Evolutionary conservation across 2,797 vertebrate species (phyloP), one percentile per base, ranked within the genome.

Genomic region (Heterohyrax brucei): DNA sequence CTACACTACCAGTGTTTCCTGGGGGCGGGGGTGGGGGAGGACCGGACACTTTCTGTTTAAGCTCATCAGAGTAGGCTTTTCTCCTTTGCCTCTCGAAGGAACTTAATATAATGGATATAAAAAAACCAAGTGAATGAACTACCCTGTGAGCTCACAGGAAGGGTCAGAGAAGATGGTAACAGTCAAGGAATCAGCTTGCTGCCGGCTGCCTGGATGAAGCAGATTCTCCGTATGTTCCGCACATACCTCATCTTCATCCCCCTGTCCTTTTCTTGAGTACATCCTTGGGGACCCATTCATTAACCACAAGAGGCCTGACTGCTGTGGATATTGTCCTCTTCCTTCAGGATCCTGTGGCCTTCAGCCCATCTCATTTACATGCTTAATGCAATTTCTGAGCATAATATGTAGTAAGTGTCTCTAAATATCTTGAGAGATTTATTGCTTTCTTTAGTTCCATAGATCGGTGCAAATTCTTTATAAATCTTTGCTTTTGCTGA

Each of bases 381-480:
- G 75, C 66, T 16, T 96, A 95, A 97, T 66, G 48, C 33, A 77
- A 93, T 96, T 95, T 90, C 79, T 46, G 48, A 89, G 66, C 61
- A 50, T 94, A 85, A 93, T 30, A 7, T 28, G 78, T 78, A 1
- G 53, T 46, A 26, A 79, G 14, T 1, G 0, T 3, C 39, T 68
- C 87, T 76, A 26, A 56, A 79, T 64, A 73, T 68, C 24, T 80
- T 46, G 81, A 48, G 70, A 94, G 96, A 95, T 96, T 94, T 87
- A 97, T 97, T 53, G 46, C 0, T 30, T 80, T 93, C 72, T 44
- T 61, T 66, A 26, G 61, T 84, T 62, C 93, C 70, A 26, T 79
- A 94, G 91, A 95, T 93, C 14, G 75, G 91, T 28, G 83, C 53
- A 10, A 1, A 83, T 95, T 92, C 96, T 97, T 94, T 33, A 95